Evolutionary conservation across 2,888 invertebrate genomes (phyloP).

Genomic region (Heliconius cydno): DNA sequence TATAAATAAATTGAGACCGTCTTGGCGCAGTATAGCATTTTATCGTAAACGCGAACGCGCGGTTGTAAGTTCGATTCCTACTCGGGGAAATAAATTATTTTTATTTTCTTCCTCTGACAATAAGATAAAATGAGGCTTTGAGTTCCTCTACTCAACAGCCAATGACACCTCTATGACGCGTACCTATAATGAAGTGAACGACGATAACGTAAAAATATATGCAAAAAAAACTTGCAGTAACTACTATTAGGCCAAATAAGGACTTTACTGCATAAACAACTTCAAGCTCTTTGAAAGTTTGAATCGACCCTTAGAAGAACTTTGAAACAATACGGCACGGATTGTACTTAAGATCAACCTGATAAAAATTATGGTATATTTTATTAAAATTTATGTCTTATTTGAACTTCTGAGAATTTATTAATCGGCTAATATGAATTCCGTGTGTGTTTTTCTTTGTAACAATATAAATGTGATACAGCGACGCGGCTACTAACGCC

Average conservation of each 20-base stretch:
- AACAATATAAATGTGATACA: slow-evolving; percentile 64
- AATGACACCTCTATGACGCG: background rate
- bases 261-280: background rate
- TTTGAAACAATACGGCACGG: slow-evolving; percentile 66
- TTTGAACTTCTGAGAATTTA: slow-evolving; percentile 78
- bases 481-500: slow-evolving; percentile 51
- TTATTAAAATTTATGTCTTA: slow-evolving; percentile 83
- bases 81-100: background rate
- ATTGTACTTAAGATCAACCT: slow-evolving; percentile 68
- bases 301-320: slow-evolving; percentile 44
- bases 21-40: too few species aligned
- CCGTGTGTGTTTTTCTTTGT: slow-evolving; percentile 66
- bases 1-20: too few species aligned
- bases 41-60: background rate
- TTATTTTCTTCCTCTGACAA: too few species aligned
- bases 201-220: too few species aligned
- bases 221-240: too few species aligned
- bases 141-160: background rate
- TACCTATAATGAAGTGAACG: too few species aligned
- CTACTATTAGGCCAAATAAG: background rate
- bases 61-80: background rate
- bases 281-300: slow-evolving; percentile 4
- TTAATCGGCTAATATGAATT: slow-evolving; percentile 82
- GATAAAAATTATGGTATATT: slow-evolving; percentile 76
- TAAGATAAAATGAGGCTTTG: background rate